These are phyloP conservation scores for Drosophila phalerata DNA, from an alignment of 2,888 invertebrate genomes.

Conservation along the genomic window DNA sequence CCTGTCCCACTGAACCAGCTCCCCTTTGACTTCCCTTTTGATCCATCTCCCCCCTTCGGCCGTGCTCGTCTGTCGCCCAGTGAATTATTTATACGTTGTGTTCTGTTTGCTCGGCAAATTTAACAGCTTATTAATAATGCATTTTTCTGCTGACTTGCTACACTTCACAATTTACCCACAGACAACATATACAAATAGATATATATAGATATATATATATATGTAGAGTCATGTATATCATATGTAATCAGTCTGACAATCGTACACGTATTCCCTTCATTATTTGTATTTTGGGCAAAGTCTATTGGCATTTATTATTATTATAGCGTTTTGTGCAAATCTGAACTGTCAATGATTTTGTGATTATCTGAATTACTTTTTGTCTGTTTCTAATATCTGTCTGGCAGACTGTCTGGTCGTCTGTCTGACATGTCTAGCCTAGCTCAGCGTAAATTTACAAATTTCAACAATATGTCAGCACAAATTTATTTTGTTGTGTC, in stretches of 20 bases:
- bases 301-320: slow-evolving; percentile 52
- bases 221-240: background rate
- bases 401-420: slow-evolving; percentile 10
- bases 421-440: slow-evolving; percentile 46
- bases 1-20: background rate
- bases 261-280: slow-evolving; percentile 15
- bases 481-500: slow-evolving; percentile 70
- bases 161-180: slow-evolving; percentile 41
- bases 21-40: background rate
- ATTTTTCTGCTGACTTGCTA: slow-evolving; percentile 71
- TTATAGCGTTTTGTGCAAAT: slow-evolving; percentile 47
- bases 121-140: slow-evolving; percentile 79
- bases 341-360: slow-evolving; percentile 66
- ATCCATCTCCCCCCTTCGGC: background rate
- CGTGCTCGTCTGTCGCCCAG: slow-evolving; percentile 23
- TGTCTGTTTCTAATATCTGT: slow-evolving; percentile 34
- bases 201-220: background rate
- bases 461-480: slow-evolving; percentile 81
- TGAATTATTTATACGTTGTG: slow-evolving; percentile 71
- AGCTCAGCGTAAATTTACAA: slow-evolving; percentile 73
- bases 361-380: slow-evolving; percentile 62
- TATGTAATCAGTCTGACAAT: slow-evolving; percentile 21
- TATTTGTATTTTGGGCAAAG: slow-evolving; percentile 40
- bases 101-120: slow-evolving; percentile 80
- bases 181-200: slow-evolving; percentile 10